Evolutionary conservation across 2,888 invertebrate species (phyloP).

Genomic region (Tachystola acroxantha): DNA sequence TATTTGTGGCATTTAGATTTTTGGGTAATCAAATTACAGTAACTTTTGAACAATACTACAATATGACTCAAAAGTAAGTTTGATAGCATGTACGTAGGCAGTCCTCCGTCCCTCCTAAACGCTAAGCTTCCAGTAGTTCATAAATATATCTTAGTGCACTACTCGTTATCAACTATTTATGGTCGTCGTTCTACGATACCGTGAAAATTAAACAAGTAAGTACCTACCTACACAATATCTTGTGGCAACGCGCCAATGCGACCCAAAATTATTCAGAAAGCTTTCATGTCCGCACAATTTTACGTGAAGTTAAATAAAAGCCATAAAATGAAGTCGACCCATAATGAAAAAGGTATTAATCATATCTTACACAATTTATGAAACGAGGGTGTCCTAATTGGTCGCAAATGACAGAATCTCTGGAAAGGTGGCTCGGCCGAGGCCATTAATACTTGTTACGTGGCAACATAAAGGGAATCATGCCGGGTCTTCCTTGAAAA

Average conservation of each 20-base stretch:
- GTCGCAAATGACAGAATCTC: slow-evolving; percentile 56
- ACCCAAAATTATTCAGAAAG: slow-evolving; percentile 7
- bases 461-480: slow-evolving; percentile 57
- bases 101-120: too few species aligned
- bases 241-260: slow-evolving; percentile 7
- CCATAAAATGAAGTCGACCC: slow-evolving; percentile 6
- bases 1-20: too few species aligned
- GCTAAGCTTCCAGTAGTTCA: too few species aligned
- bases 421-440: slow-evolving; percentile 33
- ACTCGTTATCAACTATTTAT: not conserved
- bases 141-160: too few species aligned
- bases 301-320: slow-evolving; percentile 9
- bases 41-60: too few species aligned
- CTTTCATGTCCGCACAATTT: slow-evolving; percentile 2
- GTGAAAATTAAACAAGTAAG: slow-evolving; percentile 7
- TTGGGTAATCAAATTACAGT: too few species aligned
- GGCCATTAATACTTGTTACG: slow-evolving; percentile 62
- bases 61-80: too few species aligned
- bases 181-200: slow-evolving; percentile 3
- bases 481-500: slow-evolving; percentile 48
- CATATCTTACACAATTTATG: slow-evolving; percentile 48
- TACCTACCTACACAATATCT: slow-evolving; percentile 6
- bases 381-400: slow-evolving; percentile 52
- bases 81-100: slow-evolving; percentile 4
- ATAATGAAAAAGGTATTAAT: slow-evolving; percentile 44